Percentiles rank a stretch among this genome's conserved stretches.
These are phyloP conservation scores for Protosalanx chinensis DNA, from an alignment of 2,797 vertebrate genomes.

Conservation along the genomic window DNA sequence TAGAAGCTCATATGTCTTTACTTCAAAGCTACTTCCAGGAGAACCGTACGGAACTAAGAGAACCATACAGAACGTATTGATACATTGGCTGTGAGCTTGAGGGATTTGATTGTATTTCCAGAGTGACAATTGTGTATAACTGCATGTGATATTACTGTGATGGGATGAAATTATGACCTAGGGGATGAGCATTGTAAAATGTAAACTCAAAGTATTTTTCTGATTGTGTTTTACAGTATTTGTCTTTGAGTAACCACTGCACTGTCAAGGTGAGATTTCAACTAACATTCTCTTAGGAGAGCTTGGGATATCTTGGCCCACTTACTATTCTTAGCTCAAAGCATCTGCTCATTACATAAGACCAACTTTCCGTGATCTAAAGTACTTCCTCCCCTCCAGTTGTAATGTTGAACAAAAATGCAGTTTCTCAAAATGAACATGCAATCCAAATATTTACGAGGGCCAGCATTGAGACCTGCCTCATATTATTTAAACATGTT, in stretches of 20 bases:
- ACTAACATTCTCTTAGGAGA: background rate
- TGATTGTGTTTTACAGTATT: background rate
- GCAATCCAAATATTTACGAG: background rate
- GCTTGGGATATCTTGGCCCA: background rate
- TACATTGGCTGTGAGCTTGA: background rate
- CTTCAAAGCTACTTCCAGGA: background rate
- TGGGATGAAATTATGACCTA: background rate
- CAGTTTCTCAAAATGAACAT: no score
- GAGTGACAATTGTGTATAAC: no score
- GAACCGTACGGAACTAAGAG: background rate
- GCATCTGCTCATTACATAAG: conserved; percentile 1
- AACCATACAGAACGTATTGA: background rate
- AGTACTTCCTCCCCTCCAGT: no score
- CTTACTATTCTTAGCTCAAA: background rate
- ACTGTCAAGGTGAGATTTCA: background rate
- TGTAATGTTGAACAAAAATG: no score
- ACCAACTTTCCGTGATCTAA: no score
- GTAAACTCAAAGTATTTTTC: background rate
- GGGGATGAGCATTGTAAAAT: background rate
- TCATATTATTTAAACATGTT: background rate
- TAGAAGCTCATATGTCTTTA: background rate
- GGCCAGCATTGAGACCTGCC: background rate
- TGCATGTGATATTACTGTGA: no score
- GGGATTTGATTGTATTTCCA: background rate
- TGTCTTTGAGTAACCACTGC: background rate